Conservation (phyloP, 2,113 vertebrate genomes). For the Octodon degus region DNA sequence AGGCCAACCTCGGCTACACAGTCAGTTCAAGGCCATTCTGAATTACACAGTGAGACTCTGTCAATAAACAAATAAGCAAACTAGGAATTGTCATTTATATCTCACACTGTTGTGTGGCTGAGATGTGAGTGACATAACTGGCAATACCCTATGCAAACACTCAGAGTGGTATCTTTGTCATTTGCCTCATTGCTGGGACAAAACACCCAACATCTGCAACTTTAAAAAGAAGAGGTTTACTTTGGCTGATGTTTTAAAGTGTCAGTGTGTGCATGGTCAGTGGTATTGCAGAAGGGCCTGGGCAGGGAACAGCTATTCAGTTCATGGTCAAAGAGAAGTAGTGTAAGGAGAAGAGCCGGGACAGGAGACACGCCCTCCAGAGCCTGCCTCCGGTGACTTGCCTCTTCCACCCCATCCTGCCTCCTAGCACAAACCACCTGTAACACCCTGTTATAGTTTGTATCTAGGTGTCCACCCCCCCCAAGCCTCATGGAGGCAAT, state of each 20-base stretch:
- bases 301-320: not conserved
- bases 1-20: not conserved
- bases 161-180: not conserved
- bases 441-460: too few species aligned
- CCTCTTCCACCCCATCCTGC: not conserved
- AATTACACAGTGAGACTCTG: not conserved
- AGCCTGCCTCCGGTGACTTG: not conserved
- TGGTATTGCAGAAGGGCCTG: not conserved
- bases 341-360: not conserved
- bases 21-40: not conserved
- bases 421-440: not conserved
- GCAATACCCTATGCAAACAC: rapidly evolving
- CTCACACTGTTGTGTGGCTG: not conserved
- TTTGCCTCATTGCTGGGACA: not conserved
- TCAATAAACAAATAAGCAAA: not conserved
- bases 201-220: not conserved
- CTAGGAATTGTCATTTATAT: too few species aligned
- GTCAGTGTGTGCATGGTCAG: not conserved
- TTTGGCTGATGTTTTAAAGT: not conserved
- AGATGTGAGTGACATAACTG: not conserved
- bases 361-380: not conserved
- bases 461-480: too few species aligned
- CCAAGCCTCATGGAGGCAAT: too few species aligned
- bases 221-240: not conserved
- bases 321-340: not conserved